Base-by-base conservation (phyloP, 92 coral and sea anemone genomes). In the Virgularia gustaviana region DNA sequence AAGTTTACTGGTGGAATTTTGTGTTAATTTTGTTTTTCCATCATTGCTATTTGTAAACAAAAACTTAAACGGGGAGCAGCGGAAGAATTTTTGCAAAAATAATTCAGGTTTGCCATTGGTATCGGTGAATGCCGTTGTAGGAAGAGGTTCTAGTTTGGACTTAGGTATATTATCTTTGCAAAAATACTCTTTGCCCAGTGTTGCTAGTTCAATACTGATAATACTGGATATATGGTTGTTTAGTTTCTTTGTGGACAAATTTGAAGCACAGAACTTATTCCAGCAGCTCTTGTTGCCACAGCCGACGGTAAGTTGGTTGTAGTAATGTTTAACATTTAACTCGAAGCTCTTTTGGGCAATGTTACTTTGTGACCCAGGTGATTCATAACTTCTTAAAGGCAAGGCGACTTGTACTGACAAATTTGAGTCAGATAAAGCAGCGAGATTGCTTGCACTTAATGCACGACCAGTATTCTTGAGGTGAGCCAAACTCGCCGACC, bases 401-500 rank as follows among this genome's bases (percentile, higher is more conserved):
- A 60, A 32, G n/a, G 73, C 73, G 0, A 66, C 73, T 66, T 66
- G 73, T 39, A 66, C 7, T 0, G 73, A 66, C 36, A 66, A 41
- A 44, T 66, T 66, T 9, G 73, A 42, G 30, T 66, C 73, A 9
- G 98, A 92, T 32, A 91, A 52, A 32, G 97, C 97, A 4, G 97
- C 97, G 19, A 91, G 76, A 72, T 91, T 91, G 62, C 97, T 91
- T 1, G 97, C 97, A 59, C 97, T 91, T 64, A 91, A 63, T 15
- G 97, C 83, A 1, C 73, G 73, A 6, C 73, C 73, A 41, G 57
- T 66, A 28, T 20, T 47, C 58, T 44, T 66, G 10, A 66, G 38
- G 25, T 66, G 73, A 10, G 73, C 73, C 15, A 66, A 35, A 47
- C 73, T 66, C 47, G 57, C 56, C 6, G 37, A 37, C 22, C 22